Evolutionary conservation across 1,140 invertebrate species (phyloP), one percentile per base, ranked within the genome.

Genomic region (Amphibalanus amphitrite): DNA sequence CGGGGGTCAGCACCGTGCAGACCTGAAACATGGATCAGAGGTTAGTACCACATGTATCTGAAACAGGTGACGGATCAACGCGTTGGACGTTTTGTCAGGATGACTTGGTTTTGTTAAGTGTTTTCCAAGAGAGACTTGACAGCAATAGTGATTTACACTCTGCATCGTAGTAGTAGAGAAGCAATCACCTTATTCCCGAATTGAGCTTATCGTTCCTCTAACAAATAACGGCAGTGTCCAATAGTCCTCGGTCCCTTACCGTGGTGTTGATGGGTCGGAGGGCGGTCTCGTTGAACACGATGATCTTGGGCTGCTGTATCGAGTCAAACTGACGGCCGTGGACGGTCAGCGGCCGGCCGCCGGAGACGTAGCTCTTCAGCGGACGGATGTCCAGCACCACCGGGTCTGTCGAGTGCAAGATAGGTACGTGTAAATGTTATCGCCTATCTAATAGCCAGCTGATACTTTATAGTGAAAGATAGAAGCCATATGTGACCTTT

Each of bases 361-460:
- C 96, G 75, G 92, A 93, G 6, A 86, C 87, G 82, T 93, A 93
- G 79, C 90, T 93, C 74, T 87, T 87, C 25, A 93, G 76, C 8
- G 91, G 91, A 81, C 94, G 93, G 47, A 93, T 92, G 81, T 93
- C 90, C 85, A 91, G 88, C 70, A 98, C 91, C 0, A 88, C 90
- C 25, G 95, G 95, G 82, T 98, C 93, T 67, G 25, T 65, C 3
- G 23, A 23, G 33, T 4, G 47, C 6, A 20, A 20, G 10, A 59
- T 23, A 59, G 38, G 38, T 6, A 38, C 6, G 6, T 8, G 38
- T 38, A 38, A 38, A 17, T 38, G 17, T n/a, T n/a, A n/a, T n/a
- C n/a, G n/a, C n/a, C n/a, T n/a, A n/a, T n/a, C n/a, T n/a, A n/a
- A n/a, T n/a, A n/a, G n/a, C n/a, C n/a, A n/a, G n/a, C n/a, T n/a